Conservation (phyloP, 2,113 vertebrate species). For the Globicephala melas region DNA sequence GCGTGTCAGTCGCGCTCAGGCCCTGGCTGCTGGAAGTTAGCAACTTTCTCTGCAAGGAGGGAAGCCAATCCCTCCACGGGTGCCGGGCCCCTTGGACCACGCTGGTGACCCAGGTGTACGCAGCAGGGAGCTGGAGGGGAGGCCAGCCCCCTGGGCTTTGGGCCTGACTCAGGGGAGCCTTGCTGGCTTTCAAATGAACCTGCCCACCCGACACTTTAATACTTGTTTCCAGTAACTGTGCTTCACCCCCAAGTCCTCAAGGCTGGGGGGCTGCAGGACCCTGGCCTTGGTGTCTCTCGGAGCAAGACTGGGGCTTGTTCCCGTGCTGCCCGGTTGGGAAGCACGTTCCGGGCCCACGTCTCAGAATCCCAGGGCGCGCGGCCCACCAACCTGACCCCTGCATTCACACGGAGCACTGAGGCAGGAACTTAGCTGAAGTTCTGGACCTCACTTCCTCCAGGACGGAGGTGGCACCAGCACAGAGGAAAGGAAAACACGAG, state of each 20-base stretch:
- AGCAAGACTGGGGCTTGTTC: background rate
- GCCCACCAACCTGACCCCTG: accelerated
- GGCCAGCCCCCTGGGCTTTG: background rate
- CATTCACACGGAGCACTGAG: background rate
- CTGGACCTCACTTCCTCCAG: background rate
- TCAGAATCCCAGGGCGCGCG: background rate
- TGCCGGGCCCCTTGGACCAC: background rate
- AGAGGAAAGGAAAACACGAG: background rate
- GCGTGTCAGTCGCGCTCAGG: background rate
- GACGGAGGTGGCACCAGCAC: background rate
- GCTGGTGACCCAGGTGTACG: accelerated
- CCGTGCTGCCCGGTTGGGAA: accelerated
- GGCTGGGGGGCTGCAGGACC: background rate
- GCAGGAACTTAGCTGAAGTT: background rate
- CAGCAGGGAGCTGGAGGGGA: accelerated
- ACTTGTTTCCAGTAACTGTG: background rate
- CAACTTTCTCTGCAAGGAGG: background rate
- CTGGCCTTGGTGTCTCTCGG: background rate
- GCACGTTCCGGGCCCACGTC: background rate
- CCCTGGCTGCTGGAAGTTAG: background rate
- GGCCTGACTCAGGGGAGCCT: background rate
- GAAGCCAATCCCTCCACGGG: background rate
- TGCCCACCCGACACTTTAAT: background rate
- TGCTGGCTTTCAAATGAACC: background rate
- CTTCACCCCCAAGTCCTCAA: background rate